phyloP scores from a whole-genome alignment of 1,140 invertebrate genomes.

The Drosophila sturtevanti region DNA sequence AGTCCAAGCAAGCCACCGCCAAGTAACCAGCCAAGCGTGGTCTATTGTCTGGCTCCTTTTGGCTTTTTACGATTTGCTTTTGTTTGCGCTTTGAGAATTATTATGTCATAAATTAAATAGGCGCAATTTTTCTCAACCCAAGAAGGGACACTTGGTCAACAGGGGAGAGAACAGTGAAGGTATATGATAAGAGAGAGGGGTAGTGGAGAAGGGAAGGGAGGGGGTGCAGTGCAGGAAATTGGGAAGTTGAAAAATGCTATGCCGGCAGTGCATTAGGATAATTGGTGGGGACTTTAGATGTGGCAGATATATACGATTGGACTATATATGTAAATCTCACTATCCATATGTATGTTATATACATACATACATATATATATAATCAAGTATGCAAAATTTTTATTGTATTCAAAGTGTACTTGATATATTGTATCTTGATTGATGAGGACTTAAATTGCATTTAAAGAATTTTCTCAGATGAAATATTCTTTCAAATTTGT shows the following conservation, averaged over 20 bases:
- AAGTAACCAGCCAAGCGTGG: conserved; percentile 35
- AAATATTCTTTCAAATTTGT: background rate
- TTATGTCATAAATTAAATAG: conserved; percentile 80
- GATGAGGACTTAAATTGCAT: background rate
- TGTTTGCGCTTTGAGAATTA: conserved; percentile 79
- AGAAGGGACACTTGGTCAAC: conserved; percentile 52
- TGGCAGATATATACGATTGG: conserved; percentile 38
- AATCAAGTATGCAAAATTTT: background rate
- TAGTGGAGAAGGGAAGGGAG: too few relatives aligned
- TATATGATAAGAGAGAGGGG: background rate
- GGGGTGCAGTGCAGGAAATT: background rate
- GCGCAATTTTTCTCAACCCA: conserved; percentile 65
- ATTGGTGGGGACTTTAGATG: conserved; percentile 49
- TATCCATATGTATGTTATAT: background rate
- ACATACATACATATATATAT: too few relatives aligned
- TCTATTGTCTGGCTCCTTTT: conserved; percentile 55
- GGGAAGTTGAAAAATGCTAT: conserved; percentile 59
- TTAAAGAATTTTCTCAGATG: background rate
- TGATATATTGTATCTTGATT: background rate
- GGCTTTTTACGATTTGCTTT: conserved; percentile 70
- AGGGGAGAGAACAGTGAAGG: conserved; percentile 30
- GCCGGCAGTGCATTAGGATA: conserved; percentile 64
- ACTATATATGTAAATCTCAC: background rate
- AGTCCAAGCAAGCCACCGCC: background rate
- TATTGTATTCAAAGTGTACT: background rate